A percentile compares a stretch with the other conserved stretches of the same genome.
phyloP scores from a whole-genome alignment of 2,113 vertebrate genomes.

The Myrmecophaga tridactyla region DNA sequence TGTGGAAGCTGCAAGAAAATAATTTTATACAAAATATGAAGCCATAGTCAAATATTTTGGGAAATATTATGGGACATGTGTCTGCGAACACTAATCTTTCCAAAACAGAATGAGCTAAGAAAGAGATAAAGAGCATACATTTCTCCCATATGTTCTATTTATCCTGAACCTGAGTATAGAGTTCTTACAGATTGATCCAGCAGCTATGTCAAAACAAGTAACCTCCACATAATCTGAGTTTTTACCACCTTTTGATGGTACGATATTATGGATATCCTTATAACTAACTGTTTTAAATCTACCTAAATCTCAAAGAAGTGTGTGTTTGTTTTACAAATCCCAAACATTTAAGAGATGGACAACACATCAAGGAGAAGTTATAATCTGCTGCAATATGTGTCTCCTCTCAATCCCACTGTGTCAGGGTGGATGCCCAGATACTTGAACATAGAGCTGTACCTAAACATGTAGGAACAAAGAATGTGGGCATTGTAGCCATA shows the following conservation, averaged over 20 bases:
- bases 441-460: not conserved
- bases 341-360: not conserved
- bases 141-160: not conserved
- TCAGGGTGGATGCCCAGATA: not conserved
- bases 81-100: conserved; percentile 1
- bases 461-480: accelerated
- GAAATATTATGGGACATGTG: not conserved
- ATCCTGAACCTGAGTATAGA: not conserved
- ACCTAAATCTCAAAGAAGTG: no score
- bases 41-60: not conserved
- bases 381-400: not conserved
- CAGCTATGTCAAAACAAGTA: not conserved
- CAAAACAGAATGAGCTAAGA: not conserved
- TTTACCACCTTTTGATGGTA: not conserved
- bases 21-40: not conserved
- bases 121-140: not conserved
- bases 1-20: not conserved
- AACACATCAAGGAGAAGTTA: not conserved
- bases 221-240: not conserved
- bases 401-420: not conserved
- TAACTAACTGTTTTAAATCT: conserved; percentile 13
- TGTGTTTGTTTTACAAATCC: not conserved
- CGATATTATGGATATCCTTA: not conserved
- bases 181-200: not conserved
- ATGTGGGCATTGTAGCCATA: accelerated